A percentile compares a stretch with the other conserved stretches of the same genome.
phyloP scores from a whole-genome alignment of 2,797 vertebrate genomes.

The Bovichtus variegatus region DNA sequence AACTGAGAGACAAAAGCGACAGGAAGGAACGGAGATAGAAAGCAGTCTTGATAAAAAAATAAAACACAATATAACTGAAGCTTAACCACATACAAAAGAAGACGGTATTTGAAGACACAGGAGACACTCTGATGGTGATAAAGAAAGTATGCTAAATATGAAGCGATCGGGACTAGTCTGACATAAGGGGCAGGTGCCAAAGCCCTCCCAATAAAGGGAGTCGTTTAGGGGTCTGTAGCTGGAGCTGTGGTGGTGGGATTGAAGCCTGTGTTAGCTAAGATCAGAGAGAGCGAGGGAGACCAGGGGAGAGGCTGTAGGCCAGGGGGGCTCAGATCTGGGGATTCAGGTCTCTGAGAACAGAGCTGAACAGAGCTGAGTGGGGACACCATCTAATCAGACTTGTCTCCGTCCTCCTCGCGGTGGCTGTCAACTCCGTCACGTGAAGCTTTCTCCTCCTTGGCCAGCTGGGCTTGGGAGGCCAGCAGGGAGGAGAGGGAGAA shows the following conservation, averaged over 20 bases:
- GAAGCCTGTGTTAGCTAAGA: conserved; percentile 51
- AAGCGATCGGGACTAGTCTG: conserved; percentile 43
- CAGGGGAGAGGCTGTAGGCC: conserved; percentile 53
- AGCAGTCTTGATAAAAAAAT: conserved; percentile 29
- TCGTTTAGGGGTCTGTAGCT: conserved; percentile 37
- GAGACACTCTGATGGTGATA: conserved; percentile 12
- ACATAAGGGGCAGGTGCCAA: conserved; percentile 37
- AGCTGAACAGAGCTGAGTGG: conserved; percentile 63
- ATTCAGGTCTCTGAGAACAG: conserved; percentile 68
- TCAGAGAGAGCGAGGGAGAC: conserved; percentile 60
- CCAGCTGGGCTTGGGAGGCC: conserved; percentile 95
- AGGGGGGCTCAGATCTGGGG: conserved; percentile 50
- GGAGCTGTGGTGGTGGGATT: conserved; percentile 38
- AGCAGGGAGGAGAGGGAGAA: conserved; percentile 95
- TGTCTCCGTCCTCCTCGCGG: conserved; percentile 94
- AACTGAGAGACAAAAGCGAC: conserved; percentile 31
- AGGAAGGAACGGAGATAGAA: conserved; percentile 43
- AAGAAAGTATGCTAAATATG: conserved; percentile 35
- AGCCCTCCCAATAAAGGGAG: conserved; percentile 39
- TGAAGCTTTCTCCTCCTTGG: conserved; percentile 97
- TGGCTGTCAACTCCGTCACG: conserved; percentile 93
- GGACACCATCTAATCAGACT: conserved; percentile 90
- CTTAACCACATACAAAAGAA: conserved; percentile 42
- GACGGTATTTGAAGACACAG: conserved; percentile 14
- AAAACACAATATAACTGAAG: conserved; percentile 21